These are phyloP conservation scores for Diaprepes abbreviatus DNA, from an alignment of 2,888 invertebrate genomes.

Conservation along the genomic window DNA sequence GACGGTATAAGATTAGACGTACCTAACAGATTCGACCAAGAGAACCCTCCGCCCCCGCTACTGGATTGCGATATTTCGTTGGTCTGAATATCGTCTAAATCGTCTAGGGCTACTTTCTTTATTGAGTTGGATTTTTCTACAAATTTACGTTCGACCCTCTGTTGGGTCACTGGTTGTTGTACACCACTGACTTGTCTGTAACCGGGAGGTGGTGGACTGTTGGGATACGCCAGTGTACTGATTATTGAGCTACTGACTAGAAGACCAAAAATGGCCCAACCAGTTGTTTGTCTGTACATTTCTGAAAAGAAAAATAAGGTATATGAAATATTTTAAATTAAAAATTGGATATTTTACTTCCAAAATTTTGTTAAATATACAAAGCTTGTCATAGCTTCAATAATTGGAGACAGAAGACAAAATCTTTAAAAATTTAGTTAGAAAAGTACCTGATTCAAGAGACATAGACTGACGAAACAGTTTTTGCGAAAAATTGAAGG, in stretches of 20 bases:
- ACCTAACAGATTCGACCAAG: constrained; percentile 90
- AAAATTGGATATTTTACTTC: no score
- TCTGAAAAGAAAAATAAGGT: constrained; percentile 48
- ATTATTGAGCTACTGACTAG: constrained; percentile 77
- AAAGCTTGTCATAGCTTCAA: no score
- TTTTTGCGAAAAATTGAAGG: no score
- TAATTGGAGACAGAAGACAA: no score
- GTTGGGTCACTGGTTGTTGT: constrained; percentile 59
- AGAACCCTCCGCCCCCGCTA: constrained; percentile 78
- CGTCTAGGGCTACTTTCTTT: constrained; percentile 88
- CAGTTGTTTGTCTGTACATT: constrained; percentile 77
- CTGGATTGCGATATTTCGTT: constrained; percentile 80
- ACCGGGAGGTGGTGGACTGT: constrained; percentile 60
- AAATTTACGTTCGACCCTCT: constrained; percentile 80
- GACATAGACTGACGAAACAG: no score
- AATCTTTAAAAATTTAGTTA: no score
- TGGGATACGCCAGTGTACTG: constrained; percentile 79
- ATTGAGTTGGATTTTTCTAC: constrained; percentile 90
- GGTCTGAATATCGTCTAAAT: constrained; percentile 84
- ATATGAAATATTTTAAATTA: no score
- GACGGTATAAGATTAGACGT: constrained; percentile 55
- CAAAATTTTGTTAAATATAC: no score
- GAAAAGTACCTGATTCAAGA: no score
- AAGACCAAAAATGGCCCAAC: constrained; percentile 80
- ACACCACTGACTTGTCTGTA: constrained; percentile 30